Base-by-base conservation (phyloP, 2,888 invertebrate species). In the Leucoma salicis region DNA sequence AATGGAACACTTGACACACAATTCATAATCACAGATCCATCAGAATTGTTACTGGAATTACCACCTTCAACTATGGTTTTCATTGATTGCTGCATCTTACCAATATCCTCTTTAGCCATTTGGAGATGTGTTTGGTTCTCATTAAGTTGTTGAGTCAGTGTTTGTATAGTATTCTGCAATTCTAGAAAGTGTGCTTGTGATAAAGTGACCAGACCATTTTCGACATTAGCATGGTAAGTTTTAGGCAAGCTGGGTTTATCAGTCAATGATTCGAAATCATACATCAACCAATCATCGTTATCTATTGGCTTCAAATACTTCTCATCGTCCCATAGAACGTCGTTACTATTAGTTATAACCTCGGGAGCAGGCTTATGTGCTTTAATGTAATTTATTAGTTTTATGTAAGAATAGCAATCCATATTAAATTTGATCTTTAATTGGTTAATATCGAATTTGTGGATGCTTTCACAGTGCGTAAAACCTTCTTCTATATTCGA, bases 241-340 rank as follows among this genome's bases (percentile, higher is more conserved):
- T 80, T 79, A 1, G 90, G 90, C 0, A 83, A 80, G 45, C 61
- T 74, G 2, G 79, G 74, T 29, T 76, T 78, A 10, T 84, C 84
- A 1, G 72, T 57, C 6, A 86, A 51, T n/a, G 86, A 82, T 33
- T 90, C 90, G 46, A 86, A 92, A 92, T 96, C 97, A 74, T 93
- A 95, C 92, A 94, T 95, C 29, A 97, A 78, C 95, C 96, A 95
- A 7, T 94, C 92, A 72, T 97, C 97, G 69, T 94, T 92, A 48
- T 92, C 92, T 3, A 92, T 91, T 0, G 97, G 96, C 70, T 93
- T 94, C 43, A 97, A 86, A 74, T 95, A 97, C 56, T 92, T 92
- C 40, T 96, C 96, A 61, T 93, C 92, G 8, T 92, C 91, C 96
- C 96, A 97, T 3, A 92, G 72, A 1, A 91, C 82, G 46, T 82